These are phyloP conservation scores for Microcebus murinus DNA, from an alignment of 2,113 vertebrate genomes.

Conservation along the genomic window DNA sequence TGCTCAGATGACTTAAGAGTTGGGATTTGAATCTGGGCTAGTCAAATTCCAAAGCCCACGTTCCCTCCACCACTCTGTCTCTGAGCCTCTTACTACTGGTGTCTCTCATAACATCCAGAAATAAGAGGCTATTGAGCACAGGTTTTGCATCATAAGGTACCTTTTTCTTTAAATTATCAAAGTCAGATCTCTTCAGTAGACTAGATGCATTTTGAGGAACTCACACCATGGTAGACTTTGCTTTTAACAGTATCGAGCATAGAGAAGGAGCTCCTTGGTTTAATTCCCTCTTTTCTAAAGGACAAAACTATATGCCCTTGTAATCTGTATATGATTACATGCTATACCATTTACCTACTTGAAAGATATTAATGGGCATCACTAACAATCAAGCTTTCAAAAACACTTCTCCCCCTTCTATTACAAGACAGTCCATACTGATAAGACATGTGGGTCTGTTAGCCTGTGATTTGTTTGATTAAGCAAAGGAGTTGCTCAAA, in stretches of 20 bases:
- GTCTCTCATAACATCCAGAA: background rate
- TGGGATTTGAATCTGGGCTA: background rate
- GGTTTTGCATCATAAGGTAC: background rate
- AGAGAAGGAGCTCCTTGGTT: background rate
- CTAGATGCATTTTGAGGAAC: background rate
- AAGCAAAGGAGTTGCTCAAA: background rate
- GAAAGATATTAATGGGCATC: background rate
- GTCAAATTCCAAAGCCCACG: background rate
- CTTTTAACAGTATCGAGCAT: background rate
- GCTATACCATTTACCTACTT: background rate
- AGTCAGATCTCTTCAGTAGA: background rate
- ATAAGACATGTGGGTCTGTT: background rate
- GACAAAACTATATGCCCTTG: background rate
- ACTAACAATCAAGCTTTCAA: background rate
- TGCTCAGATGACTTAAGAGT: background rate
- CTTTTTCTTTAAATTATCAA: background rate
- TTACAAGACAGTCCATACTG: background rate
- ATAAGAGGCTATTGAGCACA: background rate
- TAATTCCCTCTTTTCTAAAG: constrained; percentile 6
- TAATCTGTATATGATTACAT: background rate
- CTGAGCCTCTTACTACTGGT: background rate
- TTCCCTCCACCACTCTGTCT: background rate
- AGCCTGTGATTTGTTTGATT: background rate
- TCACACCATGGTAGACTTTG: background rate
- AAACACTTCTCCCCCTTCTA: background rate